These are phyloP conservation scores for Fregata magnificens DNA, from an alignment of 2,113 vertebrate species.

Conservation along the genomic window DNA sequence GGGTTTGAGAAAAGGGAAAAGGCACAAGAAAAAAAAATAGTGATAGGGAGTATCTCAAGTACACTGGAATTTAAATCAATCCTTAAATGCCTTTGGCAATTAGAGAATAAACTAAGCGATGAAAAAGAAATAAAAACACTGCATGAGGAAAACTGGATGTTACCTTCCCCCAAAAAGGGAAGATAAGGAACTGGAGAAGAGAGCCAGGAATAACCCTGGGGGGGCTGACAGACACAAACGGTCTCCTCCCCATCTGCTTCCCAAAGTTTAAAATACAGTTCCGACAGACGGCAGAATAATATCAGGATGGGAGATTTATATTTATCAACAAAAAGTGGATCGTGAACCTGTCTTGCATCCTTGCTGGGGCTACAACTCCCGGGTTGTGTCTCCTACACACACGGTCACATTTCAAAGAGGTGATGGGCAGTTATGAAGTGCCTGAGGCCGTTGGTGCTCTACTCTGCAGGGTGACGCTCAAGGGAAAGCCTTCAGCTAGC, in stretches of 20 bases:
- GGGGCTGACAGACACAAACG: neutral
- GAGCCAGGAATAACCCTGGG: neutral
- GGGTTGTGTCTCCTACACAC: rapidly evolving
- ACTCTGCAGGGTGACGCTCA: neutral
- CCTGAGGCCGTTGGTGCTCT: rapidly evolving
- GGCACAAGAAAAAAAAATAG: neutral
- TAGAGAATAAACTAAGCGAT: neutral
- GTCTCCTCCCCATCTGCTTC: neutral
- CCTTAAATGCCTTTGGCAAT: neutral
- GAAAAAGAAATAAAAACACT: neutral
- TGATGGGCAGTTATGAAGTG: neutral
- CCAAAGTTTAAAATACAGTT: neutral
- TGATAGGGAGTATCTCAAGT: neutral
- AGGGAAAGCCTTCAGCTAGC: neutral
- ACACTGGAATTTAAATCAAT: neutral
- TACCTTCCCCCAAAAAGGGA: neutral
- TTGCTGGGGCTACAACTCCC: neutral
- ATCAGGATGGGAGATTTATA: neutral
- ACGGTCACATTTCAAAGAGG: rapidly evolving
- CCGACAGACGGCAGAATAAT: neutral
- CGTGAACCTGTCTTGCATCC: neutral
- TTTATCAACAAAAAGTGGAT: neutral
- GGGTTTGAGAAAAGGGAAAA: neutral
- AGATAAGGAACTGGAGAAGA: neutral
- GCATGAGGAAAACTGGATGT: neutral